Evolutionary conservation across 2,113 vertebrate species (phyloP).

Genomic region (Paracanthobrama guichenoti): DNA sequence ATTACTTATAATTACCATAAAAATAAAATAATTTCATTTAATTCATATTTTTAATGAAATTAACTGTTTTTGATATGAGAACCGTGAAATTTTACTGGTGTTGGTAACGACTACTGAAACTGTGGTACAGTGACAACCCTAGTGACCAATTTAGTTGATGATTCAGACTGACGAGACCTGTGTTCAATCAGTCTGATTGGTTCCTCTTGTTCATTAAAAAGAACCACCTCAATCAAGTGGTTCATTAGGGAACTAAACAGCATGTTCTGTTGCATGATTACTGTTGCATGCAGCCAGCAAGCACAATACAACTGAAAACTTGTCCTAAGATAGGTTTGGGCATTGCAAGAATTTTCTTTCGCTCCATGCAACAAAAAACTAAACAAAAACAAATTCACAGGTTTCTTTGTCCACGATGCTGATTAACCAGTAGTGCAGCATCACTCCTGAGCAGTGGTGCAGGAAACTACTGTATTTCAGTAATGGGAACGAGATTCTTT

Average conservation of each 20-base stretch:
- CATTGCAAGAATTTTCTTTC: not conserved
- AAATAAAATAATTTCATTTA: too few relatives aligned
- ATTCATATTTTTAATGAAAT: too few relatives aligned
- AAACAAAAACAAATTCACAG: not conserved
- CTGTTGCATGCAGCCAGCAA: not conserved
- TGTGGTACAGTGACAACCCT: too few relatives aligned
- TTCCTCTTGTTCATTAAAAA: not conserved
- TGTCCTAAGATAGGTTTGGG: not conserved
- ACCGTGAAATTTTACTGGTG: too few relatives aligned
- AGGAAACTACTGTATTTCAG: not conserved
- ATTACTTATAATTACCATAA: too few relatives aligned
- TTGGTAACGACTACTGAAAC: too few relatives aligned
- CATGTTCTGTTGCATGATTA: not conserved
- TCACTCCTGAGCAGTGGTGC: not conserved
- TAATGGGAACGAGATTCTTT: not conserved
- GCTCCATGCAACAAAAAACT: not conserved
- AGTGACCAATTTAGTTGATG: not conserved
- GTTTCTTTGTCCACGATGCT: not conserved
- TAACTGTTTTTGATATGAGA: too few relatives aligned
- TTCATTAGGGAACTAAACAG: not conserved
- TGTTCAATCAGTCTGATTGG: not conserved
- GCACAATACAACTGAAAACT: not conserved
- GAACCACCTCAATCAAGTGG: not conserved
- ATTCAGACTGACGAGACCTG: not conserved
- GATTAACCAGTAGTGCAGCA: not conserved